Evolutionary conservation across 2,888 invertebrate genomes (phyloP).

Genomic region (Conomelus anceps): DNA sequence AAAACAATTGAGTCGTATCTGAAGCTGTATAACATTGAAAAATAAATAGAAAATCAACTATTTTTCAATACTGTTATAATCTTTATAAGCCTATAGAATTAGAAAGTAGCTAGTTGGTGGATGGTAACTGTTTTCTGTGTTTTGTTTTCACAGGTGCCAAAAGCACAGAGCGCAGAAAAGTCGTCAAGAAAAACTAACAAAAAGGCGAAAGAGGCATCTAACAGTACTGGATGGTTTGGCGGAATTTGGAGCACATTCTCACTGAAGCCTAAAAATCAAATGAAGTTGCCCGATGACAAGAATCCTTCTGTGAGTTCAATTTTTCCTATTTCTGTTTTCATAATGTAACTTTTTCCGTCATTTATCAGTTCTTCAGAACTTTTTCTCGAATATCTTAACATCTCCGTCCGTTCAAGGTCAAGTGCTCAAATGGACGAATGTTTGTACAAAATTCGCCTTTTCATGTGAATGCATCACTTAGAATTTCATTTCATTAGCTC

Average conservation of each 20-base stretch:
- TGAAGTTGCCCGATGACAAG: conserved; percentile 92
- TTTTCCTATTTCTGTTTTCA: conserved; percentile 6
- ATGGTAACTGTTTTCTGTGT: neutral
- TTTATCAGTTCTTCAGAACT: no score
- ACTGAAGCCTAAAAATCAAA: conserved; percentile 82
- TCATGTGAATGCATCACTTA: no score
- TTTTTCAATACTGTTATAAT: no score
- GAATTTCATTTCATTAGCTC: no score
- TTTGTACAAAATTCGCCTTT: no score
- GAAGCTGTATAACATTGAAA: no score
- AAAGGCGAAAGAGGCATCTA: conserved; percentile 26
- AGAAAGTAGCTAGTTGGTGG: neutral
- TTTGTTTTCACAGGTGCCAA: conserved; percentile 4
- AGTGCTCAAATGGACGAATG: no score
- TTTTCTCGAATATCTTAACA: no score
- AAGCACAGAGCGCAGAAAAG: conserved; percentile 4
- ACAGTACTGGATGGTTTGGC: conserved; percentile 66
- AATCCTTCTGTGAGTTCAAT: conserved; percentile 70
- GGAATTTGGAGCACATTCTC: conserved; percentile 78
- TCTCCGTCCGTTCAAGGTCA: no score
- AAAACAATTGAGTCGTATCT: no score
- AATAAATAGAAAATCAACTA: no score
- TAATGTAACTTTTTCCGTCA: neutral
- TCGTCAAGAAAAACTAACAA: conserved; percentile 1
- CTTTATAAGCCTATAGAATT: no score